Conservation (phyloP, 2,888 invertebrate genomes). For the Melanotus villosus region DNA sequence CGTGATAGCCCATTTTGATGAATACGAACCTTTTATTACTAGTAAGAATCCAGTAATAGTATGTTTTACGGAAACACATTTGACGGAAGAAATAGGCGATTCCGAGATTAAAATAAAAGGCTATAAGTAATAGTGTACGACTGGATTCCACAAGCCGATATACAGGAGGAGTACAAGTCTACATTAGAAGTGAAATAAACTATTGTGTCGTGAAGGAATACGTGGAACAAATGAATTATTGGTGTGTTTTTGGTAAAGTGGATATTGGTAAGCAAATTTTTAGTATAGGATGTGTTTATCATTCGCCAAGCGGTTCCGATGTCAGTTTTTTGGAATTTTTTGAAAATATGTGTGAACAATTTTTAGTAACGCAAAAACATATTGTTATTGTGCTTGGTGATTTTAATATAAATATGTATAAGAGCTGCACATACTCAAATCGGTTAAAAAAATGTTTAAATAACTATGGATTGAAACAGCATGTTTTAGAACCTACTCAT, state of each 20-base stretch:
- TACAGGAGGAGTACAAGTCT: too few species aligned
- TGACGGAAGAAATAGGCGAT: neutral
- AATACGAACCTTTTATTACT: neutral
- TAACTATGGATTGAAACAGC: neutral
- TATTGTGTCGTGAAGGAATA: neutral
- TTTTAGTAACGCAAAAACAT: neutral
- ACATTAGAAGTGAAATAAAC: neutral
- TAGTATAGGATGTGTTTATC: neutral
- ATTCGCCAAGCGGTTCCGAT: neutral
- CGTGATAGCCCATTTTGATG: neutral
- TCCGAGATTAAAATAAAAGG: neutral
- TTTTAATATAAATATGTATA: neutral
- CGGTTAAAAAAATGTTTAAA: too few species aligned
- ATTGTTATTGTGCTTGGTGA: neutral
- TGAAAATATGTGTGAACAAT: neutral
- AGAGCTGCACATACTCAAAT: too few species aligned
- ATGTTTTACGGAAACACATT: neutral
- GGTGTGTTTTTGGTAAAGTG: neutral
- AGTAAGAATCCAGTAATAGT: neutral
- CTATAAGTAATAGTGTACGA: too few species aligned
- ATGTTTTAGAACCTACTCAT: neutral
- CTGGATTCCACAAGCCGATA: too few species aligned
- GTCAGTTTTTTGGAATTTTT: constrained; percentile 1
- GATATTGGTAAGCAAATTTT: neutral
- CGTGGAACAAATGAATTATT: neutral